These are phyloP conservation scores for Amblyjoppa fuscipennis DNA, from an alignment of 2,888 invertebrate species.

Conservation along the genomic window DNA sequence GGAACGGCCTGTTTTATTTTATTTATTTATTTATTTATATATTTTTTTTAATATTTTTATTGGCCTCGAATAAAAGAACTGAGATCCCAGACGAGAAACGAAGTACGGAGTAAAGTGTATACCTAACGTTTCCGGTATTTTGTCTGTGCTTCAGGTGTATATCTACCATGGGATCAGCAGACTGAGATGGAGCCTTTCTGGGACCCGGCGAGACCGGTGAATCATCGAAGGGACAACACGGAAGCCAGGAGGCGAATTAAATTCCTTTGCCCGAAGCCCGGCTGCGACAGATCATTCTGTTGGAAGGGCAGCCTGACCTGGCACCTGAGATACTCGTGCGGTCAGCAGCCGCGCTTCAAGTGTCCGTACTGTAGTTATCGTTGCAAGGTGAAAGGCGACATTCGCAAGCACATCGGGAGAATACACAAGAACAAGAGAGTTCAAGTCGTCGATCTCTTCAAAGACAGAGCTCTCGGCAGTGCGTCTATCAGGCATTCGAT, in stretches of 20 bases:
- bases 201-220: background rate
- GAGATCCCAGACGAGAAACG: slow-evolving; percentile 4
- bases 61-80: background rate
- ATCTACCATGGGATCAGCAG: slow-evolving; percentile 21
- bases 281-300: slow-evolving; percentile 73
- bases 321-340: slow-evolving; percentile 85
- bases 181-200: background rate
- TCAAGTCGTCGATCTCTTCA: slow-evolving; percentile 45
- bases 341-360: slow-evolving; percentile 82
- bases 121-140: slow-evolving; percentile 9
- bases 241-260: slow-evolving; percentile 36
- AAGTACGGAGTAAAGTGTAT: slow-evolving; percentile 1
- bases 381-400: slow-evolving; percentile 76
- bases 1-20: background rate
- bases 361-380: slow-evolving; percentile 79
- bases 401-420: slow-evolving; percentile 73
- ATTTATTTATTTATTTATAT: background rate
- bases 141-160: slow-evolving; percentile 35
- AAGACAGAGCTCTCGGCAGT: slow-evolving; percentile 33
- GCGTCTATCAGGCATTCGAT: slow-evolving; percentile 28
- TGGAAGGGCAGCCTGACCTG: slow-evolving; percentile 74
- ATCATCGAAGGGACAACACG: slow-evolving; percentile 16
- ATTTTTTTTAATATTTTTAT: background rate
- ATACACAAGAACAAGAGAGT: slow-evolving; percentile 38
- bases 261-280: slow-evolving; percentile 78